Evolutionary conservation across 2,888 invertebrate genomes (phyloP), one percentile per base, ranked within the genome.

Genomic region (Torymus tubicola): DNA sequence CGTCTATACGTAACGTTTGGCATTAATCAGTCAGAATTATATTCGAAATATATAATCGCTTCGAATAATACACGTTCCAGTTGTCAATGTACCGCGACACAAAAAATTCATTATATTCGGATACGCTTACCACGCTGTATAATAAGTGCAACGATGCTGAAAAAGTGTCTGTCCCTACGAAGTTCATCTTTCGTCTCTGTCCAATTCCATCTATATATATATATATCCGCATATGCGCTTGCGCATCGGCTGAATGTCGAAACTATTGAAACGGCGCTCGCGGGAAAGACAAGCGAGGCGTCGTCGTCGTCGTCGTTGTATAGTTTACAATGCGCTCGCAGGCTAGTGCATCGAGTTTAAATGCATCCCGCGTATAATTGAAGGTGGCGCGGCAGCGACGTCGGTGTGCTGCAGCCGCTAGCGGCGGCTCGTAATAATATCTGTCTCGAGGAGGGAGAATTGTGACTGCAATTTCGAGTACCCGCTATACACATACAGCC

Each of bases 391-490:
- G 61, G 18, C 16, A 87, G 84, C 85, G n/a, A n/a, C n/a, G n/a
- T n/a, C n/a, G n/a, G n/a, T n/a, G 83, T 1, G 52, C 5, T 50
- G 42, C 70, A 16, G 31, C 67, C 21, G 8, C 21, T n/a, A 69
- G 57, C 71, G 58, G 78, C 75, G 55, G 78, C 75, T 81, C 77
- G 85, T 85, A 86, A 87, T 88, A 88, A 88, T 88, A 87, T 88
- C 87, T 86, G 87, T 87, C 87, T 86, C 85, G 82, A 61, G 85
- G 88, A 87, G 87, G 85, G 88, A 87, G 87, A 89, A 87, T 87
- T 86, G 88, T 86, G 87, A 87, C 84, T 83, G 88, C 85, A 88
- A 89, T 89, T 89, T 88, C 86, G 86, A 86, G 85, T 84, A 84
- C 24, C 31, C 72, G 53, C 31, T 31, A 31, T 31, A 31, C 8